Base-by-base conservation (phyloP, 2,888 invertebrate genomes). In the Neoitamus cyanurus region DNA sequence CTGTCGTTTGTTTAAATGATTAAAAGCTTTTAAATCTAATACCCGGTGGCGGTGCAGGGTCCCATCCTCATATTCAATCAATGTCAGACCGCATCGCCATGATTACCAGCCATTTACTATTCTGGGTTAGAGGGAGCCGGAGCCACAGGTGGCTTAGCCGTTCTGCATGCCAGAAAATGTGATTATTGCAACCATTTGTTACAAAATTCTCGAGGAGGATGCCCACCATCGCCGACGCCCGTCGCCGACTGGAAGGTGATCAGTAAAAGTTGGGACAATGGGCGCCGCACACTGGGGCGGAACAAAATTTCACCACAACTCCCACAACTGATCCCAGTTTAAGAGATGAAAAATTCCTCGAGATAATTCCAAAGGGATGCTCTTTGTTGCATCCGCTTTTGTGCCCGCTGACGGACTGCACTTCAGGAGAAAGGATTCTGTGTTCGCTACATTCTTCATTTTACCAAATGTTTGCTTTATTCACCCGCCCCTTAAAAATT, bases 41-140 rank as follows among this genome's bases (percentile, higher is more conserved):
- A 58, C 58, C 25, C 58, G 58, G 20, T 58, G 58, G 58, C 6
- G 58, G 15, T 58, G 20, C 58, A 20, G 42, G n/a, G 42, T 25
- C 25, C 58, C 58, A 58, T 58, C 58, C 58, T 58, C 58, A 58
- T 58, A 58, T 58, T 58, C 58, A 58, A 58, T 58, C 58, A 58
- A 58, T 25, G 58, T 58, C 58, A 58, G 58, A 58, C 58, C 58
- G 58, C 58, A 25, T 58, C 15, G 58, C 58, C 58, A 58, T 20
- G 58, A 58, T 58, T 58, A 58, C 58, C 58, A 58, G 20, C 58
- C 58, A 58, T 58, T 58, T 20, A 58, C 58, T 58, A 58, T 58
- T 58, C 58, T 20, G 3, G 58, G 20, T 6, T 25, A 20, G 7
- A 25, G 25, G 34, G 20, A 58, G 58, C 58, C 58, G 15, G 58